phyloP scores from a whole-genome alignment of 1,140 invertebrate genomes.

The Bombus ignitus region DNA sequence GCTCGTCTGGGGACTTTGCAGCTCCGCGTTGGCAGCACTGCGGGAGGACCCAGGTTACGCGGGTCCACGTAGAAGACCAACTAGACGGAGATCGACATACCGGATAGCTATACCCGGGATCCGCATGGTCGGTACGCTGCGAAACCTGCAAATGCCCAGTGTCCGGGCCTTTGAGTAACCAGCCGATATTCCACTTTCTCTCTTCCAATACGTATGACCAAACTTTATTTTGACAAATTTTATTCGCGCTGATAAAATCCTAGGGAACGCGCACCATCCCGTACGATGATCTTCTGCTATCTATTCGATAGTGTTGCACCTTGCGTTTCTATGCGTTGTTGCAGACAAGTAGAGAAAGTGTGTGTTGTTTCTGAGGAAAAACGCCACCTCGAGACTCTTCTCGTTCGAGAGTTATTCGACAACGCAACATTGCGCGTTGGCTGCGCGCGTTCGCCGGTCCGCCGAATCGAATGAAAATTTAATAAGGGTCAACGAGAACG shows the following conservation, averaged over 20 bases:
- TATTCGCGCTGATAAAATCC: too few species aligned
- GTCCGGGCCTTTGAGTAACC: neutral
- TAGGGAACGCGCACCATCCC: too few species aligned
- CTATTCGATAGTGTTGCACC: too few species aligned
- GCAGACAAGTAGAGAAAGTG: too few species aligned
- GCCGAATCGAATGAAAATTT: conserved; percentile 11
- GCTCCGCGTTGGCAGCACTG: conserved; percentile 16
- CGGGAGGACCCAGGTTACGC: neutral
- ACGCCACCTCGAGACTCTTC: neutral
- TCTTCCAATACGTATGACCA: too few species aligned
- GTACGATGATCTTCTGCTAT: too few species aligned
- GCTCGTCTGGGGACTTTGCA: conserved; percentile 2
- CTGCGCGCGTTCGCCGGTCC: too few species aligned
- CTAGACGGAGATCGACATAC: neutral
- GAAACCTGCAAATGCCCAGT: neutral
- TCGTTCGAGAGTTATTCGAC: neutral
- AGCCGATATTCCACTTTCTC: neutral
- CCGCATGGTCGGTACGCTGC: too few species aligned
- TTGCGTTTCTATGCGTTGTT: too few species aligned
- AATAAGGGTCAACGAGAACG: conserved; percentile 18
- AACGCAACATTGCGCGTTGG: fast-evolving
- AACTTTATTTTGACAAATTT: neutral
- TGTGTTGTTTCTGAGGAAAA: too few species aligned
- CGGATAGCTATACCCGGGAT: neutral
- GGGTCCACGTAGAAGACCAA: too few species aligned